Evolutionary conservation across 2,888 invertebrate species (phyloP).

Genomic region (Chironomus riparius): DNA sequence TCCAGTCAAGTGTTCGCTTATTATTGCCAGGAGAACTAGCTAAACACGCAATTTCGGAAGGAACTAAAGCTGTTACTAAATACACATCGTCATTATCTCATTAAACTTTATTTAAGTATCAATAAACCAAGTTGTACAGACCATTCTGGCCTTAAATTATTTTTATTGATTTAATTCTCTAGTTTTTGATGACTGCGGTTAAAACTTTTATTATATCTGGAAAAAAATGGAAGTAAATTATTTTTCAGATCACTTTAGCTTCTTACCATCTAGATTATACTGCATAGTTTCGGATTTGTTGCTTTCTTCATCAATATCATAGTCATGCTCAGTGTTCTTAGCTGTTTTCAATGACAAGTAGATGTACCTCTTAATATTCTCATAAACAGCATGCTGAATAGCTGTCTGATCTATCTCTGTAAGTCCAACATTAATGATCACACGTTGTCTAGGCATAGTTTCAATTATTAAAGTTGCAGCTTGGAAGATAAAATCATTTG

Average conservation of each 20-base stretch:
- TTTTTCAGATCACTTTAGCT: too few species aligned
- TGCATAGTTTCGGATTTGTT: neutral
- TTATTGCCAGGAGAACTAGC: neutral
- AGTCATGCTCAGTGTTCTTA: constrained; percentile 11
- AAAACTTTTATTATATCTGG: too few species aligned
- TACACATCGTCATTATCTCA: too few species aligned
- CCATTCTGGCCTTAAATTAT: too few species aligned
- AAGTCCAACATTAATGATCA: neutral
- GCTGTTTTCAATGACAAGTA: neutral
- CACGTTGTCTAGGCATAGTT: neutral
- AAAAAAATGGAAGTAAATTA: too few species aligned
- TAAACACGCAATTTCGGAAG: neutral
- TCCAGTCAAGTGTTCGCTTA: neutral
- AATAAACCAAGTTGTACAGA: too few species aligned
- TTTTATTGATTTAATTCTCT: too few species aligned
- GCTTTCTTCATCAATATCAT: constrained; percentile 18
- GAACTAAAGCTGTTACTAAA: neutral
- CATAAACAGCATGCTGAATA: neutral
- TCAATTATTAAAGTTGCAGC: neutral
- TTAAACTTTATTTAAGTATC: too few species aligned
- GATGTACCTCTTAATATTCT: neutral
- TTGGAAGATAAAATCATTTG: neutral
- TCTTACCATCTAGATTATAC: constrained; percentile 7
- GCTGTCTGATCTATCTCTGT: constrained; percentile 12
- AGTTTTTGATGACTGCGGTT: too few species aligned